Evolutionary conservation across 2,113 vertebrate genomes (phyloP), one percentile per base, ranked within the genome.

Genomic region (Chloroceryle aenea): DNA sequence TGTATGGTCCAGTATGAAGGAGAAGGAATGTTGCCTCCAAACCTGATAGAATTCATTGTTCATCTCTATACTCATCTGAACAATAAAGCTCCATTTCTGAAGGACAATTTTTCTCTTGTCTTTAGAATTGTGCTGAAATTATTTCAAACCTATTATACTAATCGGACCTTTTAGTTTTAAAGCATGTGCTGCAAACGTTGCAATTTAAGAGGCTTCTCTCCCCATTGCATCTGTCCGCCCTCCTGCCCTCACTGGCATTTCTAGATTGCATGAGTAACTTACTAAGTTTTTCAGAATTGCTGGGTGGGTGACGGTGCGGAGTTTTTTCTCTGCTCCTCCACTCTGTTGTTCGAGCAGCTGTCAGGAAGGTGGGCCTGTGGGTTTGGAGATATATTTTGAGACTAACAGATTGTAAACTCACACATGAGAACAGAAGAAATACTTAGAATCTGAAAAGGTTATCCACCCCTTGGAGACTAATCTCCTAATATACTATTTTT

Each of bases 31-130:
- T 93, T 98, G 96, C 88, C 94, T 98, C 86, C 67, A 93, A 98
- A 98, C 95, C 91, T 76, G 97, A 98, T 96, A 97, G 94, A 96
- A 98, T 97, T 96, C 97, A 98, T 97, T 98, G 97, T 98, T 98
- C 88, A 0, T 83, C 90, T 93, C 95, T 95, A 80, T 86, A 74
- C 95, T 96, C 12, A 0, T 95, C 93, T 93, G 93, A 98, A 95
- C 85, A 98, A 97, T 97, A 93, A 96, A 97, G 85, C 55, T 78
- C 76, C 68, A 90, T 98, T 98, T 98, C 96, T 97, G 93, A 95
- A 97, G 95, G 81, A 97, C 92, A 95, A 95, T 97, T 98, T 97
- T 97, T 96, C 93, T 96, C 98, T 98, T 98, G 97, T 98, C 95
- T 97, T 97, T 97, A 96, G 96, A 90, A 97, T 36, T 79, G 84